phyloP scores from a whole-genome alignment of 2,888 invertebrate species.

The Lissocephala sabroskyi region DNA sequence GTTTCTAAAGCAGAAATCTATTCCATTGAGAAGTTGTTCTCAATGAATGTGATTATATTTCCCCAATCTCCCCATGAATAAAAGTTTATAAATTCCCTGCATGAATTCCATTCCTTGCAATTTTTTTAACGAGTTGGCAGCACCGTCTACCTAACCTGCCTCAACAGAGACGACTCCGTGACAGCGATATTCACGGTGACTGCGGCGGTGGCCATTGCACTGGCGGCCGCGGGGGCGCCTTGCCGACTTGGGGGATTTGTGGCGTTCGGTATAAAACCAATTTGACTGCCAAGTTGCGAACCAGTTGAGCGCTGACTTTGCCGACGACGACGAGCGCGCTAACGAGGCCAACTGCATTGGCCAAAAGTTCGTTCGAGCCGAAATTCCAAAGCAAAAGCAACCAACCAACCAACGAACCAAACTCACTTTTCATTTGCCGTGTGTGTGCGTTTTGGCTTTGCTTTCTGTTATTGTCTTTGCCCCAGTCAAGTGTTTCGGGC shows the following conservation, averaged over 20 bases:
- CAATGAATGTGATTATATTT: too few species aligned
- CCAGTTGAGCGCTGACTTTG: slow-evolving; percentile 62
- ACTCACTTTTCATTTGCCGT: slow-evolving; percentile 33
- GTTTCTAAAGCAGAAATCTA: too few species aligned
- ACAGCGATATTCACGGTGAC: too few species aligned
- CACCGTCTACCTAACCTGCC: too few species aligned
- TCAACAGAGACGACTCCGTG: slow-evolving; percentile 2
- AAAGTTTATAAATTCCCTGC: too few species aligned
- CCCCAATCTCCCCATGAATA: too few species aligned
- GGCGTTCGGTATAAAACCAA: slow-evolving; percentile 52
- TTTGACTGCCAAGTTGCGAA: slow-evolving; percentile 47
- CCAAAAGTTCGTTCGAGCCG: slow-evolving; percentile 18
- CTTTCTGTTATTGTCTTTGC: slow-evolving; percentile 14
- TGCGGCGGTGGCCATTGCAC: too few species aligned
- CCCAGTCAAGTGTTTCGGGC: slow-evolving; percentile 55
- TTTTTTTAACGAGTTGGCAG: too few species aligned
- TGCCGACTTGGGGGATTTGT: not conserved
- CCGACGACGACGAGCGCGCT: slow-evolving; percentile 37
- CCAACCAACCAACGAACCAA: slow-evolving; percentile 5
- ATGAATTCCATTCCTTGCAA: too few species aligned
- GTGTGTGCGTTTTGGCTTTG: slow-evolving; percentile 11
- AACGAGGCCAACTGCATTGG: slow-evolving; percentile 26
- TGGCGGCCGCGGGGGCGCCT: slow-evolving; percentile 18
- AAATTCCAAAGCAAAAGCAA: slow-evolving; percentile 9
- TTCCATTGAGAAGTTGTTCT: too few species aligned